These are phyloP conservation scores for Yponomeuta plumbellus DNA, from an alignment of 2,888 invertebrate species.

Conservation along the genomic window DNA sequence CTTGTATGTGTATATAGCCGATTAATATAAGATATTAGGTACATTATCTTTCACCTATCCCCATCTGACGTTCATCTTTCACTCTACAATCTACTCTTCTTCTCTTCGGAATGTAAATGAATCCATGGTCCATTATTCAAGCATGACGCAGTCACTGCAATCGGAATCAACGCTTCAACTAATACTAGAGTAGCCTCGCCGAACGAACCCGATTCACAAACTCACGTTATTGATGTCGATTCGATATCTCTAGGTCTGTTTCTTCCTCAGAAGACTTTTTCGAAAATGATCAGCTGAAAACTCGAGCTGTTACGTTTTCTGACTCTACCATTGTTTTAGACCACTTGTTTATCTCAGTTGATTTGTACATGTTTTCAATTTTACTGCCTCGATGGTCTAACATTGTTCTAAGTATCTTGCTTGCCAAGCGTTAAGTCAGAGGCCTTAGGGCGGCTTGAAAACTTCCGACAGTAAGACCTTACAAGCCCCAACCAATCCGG, in stretches of 20 bases:
- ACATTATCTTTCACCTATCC: not conserved
- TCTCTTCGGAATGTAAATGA: not conserved
- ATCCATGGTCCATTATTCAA: not conserved
- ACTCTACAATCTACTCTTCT: not conserved
- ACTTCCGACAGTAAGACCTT: too few relatives aligned
- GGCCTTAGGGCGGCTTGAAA: too few relatives aligned
- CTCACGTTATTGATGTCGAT: too few relatives aligned
- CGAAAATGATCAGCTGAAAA: not conserved
- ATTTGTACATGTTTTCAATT: too few relatives aligned
- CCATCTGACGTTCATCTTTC: not conserved
- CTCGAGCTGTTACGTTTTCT: too few relatives aligned
- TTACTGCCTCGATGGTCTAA: too few relatives aligned
- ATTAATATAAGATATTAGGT: not conserved
- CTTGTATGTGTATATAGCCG: too few relatives aligned
- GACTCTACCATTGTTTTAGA: too few relatives aligned
- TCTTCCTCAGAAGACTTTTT: not conserved
- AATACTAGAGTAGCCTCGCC: not conserved
- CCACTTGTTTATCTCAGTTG: too few relatives aligned
- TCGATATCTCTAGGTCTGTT: not conserved
- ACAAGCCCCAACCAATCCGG: too few relatives aligned
- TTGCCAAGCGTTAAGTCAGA: too few relatives aligned
- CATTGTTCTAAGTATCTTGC: too few relatives aligned
- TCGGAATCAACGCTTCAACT: slow-evolving; percentile 1
- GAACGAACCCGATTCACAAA: not conserved
- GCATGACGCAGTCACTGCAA: not conserved